phyloP scores from a whole-genome alignment of 1,140 invertebrate species.

The Drosophila ananassae region DNA sequence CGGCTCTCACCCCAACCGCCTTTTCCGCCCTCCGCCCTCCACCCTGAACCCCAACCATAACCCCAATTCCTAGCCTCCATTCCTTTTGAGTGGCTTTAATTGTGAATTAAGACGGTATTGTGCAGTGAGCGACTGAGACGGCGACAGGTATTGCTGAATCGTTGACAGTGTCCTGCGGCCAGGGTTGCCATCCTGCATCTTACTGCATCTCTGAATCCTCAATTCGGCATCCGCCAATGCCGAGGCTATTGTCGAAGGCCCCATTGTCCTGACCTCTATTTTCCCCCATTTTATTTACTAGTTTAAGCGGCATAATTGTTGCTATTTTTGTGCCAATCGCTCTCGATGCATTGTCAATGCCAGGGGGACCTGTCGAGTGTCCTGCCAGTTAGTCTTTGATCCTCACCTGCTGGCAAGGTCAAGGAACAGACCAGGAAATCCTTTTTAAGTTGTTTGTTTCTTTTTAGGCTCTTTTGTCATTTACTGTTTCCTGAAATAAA shows the following conservation, averaged over 20 bases:
- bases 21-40: neutral
- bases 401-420: constrained; percentile 45
- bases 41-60: constrained; percentile 2
- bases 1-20: neutral
- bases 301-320: constrained; percentile 75
- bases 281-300: constrained; percentile 68
- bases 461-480: constrained; percentile 27
- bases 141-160: constrained; percentile 20
- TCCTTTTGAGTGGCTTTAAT: constrained; percentile 79
- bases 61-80: constrained; percentile 4
- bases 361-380: constrained; percentile 54
- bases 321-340: constrained; percentile 66
- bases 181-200: constrained; percentile 44
- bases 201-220: neutral
- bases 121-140: constrained; percentile 39
- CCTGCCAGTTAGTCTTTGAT: constrained; percentile 57
- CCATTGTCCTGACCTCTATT: constrained; percentile 29
- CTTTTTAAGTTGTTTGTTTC: constrained; percentile 29
- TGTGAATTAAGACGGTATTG: constrained; percentile 84
- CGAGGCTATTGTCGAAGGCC: constrained; percentile 64
- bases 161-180: constrained; percentile 30
- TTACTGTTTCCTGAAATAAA: neutral
- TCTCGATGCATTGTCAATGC: constrained; percentile 77
- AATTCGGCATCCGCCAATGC: constrained; percentile 43
- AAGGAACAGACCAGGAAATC: constrained; percentile 34